Evolutionary conservation across 2,797 vertebrate species (phyloP), one percentile per base, ranked within the genome.

Genomic region (Lophura swinhoii): DNA sequence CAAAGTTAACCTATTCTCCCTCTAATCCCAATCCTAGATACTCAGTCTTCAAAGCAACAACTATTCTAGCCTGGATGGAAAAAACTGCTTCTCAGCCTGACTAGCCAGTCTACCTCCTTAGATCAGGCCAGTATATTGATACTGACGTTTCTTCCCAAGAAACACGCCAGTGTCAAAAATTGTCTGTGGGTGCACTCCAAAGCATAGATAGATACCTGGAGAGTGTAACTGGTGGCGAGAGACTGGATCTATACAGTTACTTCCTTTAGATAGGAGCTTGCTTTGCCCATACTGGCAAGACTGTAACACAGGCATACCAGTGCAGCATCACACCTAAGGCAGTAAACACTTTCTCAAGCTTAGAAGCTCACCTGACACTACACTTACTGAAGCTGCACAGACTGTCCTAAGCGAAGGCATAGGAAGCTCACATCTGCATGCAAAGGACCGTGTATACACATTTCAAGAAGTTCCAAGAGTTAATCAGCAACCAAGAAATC

Each of bases 391-490:
- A 64, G 56, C 28, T 28, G 22, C 6, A 10, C 0, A 1, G 39
- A 29, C 33, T 55, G 68, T 53, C 33, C 62, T 58, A 55, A 46
- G 20, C 12, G 12, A 63, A 58, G 26, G 43, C 75, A 58, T 18
- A 37, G 48, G 21, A 43, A 79, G 41, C 26, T 33, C 0, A 1
- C n/a, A 29, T 28, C 31, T 49, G 41, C 2, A 0, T n/a, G 48
- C 56, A 69, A 37, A 73, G 28, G 46, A 49, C 26, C 3, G 1
- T 1, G 28, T 17, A 63, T 26, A 16, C 48, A 24, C 41, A 8
- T 56, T 56, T 56, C 43, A 51, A 46, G 39, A 76, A 80, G 44
- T 39, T 29, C 11, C 55, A 44, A 68, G 70, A 84, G 60, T 49
- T 69, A 22, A 78, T 48, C 31, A 63, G 43, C 53, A 79, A 74